phyloP scores from a whole-genome alignment of 1,140 invertebrate genomes.

The Centruroides vittatus region DNA sequence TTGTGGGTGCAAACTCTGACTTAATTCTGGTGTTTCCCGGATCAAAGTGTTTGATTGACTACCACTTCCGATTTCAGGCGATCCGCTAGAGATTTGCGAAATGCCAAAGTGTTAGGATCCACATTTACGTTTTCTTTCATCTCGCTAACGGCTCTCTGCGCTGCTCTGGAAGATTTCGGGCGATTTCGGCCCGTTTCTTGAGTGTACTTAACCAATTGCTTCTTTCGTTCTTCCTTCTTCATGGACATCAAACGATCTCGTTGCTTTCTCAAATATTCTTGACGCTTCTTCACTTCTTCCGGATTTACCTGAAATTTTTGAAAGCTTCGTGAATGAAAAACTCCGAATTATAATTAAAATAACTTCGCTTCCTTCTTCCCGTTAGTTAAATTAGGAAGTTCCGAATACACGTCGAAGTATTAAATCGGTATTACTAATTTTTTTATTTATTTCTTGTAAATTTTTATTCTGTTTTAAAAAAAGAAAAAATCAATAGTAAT shows the following conservation, averaged over 20 bases:
- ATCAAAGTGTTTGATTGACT: conserved; percentile 7
- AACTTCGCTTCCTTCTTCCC: too few relatives aligned
- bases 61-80: conserved; percentile 66
- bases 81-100: conserved; percentile 64
- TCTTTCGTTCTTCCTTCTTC: conserved; percentile 69
- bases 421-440: too few relatives aligned
- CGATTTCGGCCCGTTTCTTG: conserved; percentile 30
- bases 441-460: too few relatives aligned
- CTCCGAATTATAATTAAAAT: neutral
- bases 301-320: conserved; percentile 2
- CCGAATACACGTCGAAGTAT: neutral
- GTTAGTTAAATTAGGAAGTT: neutral
- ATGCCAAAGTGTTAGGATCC: conserved; percentile 42
- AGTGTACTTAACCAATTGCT: conserved; percentile 41
- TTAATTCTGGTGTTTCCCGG: too few relatives aligned
- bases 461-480: too few relatives aligned
- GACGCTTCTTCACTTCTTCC: conserved; percentile 58
- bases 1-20: too few relatives aligned
- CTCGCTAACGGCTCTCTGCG: conserved; percentile 32
- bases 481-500: too few relatives aligned
- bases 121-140: conserved; percentile 18
- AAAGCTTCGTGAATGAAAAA: neutral
- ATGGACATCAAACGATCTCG: conserved; percentile 74
- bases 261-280: conserved; percentile 69
- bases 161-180: conserved; percentile 49